phyloP scores from a whole-genome alignment of 2,113 vertebrate genomes.

The Anthoscopus minutus region DNA sequence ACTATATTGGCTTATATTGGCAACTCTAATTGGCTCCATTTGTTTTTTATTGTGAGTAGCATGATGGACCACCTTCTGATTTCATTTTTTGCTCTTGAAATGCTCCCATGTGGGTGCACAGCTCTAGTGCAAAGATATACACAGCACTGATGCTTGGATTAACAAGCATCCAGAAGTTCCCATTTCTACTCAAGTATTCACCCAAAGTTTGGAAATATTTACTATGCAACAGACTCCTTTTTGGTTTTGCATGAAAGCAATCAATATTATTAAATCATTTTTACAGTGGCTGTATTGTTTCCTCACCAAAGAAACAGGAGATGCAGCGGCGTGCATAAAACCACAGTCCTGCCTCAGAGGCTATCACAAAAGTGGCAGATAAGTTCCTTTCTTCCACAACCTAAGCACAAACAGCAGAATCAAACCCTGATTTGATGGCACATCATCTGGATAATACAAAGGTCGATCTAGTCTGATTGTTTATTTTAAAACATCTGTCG shows the following conservation, averaged over 20 bases:
- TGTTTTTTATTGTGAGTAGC: not conserved
- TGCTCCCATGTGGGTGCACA: not conserved
- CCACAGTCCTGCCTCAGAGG: not conserved
- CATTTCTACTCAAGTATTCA: not conserved
- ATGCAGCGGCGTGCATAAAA: not conserved
- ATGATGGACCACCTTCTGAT: not conserved
- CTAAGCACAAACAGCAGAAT: not conserved
- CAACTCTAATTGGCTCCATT: not conserved
- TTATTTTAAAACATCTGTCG: not conserved
- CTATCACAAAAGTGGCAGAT: not conserved
- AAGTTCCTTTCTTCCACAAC: not conserved
- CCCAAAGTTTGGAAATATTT: not conserved
- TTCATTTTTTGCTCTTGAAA: not conserved
- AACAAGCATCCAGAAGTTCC: not conserved
- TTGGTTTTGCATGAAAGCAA: not conserved
- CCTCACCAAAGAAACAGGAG: not conserved
- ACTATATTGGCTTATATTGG: no score
- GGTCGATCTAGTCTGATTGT: not conserved
- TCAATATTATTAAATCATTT: not conserved
- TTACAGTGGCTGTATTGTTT: not conserved
- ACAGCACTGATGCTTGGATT: not conserved
- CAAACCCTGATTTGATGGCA: not conserved
- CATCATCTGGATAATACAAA: not conserved
- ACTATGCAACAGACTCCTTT: not conserved
- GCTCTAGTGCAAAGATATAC: not conserved